Evolutionary conservation across 2,797 vertebrate species (phyloP).

Genomic region (Hypotaenidia philippensis): DNA sequence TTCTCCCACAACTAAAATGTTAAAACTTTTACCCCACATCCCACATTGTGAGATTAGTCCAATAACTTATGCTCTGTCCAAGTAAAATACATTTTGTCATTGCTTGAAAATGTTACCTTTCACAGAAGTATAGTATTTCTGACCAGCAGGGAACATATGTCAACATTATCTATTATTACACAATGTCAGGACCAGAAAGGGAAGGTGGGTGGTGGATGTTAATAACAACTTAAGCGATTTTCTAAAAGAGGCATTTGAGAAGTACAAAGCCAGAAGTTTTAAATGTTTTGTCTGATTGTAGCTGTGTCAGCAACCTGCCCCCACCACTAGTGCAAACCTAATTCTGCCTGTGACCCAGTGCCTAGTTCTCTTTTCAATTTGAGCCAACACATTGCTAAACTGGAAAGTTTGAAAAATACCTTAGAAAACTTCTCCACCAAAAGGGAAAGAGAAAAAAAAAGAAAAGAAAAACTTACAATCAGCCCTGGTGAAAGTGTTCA

Average conservation of each 20-base stretch:
- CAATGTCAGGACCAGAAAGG: constrained; percentile 88
- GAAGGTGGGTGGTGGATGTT: constrained; percentile 89
- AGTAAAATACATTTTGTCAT: constrained; percentile 98
- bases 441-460: constrained; percentile 72
- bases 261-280: constrained; percentile 89
- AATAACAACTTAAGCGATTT: constrained; percentile 89
- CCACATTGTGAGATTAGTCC: constrained; percentile 90
- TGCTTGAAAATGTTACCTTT: constrained; percentile 95
- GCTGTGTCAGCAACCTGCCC: constrained; percentile 90
- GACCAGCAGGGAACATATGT: constrained; percentile 92
- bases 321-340: constrained; percentile 80
- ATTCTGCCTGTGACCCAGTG: constrained; percentile 83
- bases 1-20: constrained; percentile 85
- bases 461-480: constrained; percentile 77
- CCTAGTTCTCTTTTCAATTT: constrained; percentile 87
- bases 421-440: constrained; percentile 83
- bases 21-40: constrained; percentile 87
- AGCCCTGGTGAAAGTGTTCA: constrained; percentile 70
- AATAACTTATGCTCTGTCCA: constrained; percentile 87
- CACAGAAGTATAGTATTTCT: constrained; percentile 92
- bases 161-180: constrained; percentile 94
- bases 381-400: constrained; percentile 83
- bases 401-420: constrained; percentile 86
- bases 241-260: constrained; percentile 87
- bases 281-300: constrained; percentile 87